Conservation (phyloP, 2,888 invertebrate genomes). For the Catocala fraxini region DNA sequence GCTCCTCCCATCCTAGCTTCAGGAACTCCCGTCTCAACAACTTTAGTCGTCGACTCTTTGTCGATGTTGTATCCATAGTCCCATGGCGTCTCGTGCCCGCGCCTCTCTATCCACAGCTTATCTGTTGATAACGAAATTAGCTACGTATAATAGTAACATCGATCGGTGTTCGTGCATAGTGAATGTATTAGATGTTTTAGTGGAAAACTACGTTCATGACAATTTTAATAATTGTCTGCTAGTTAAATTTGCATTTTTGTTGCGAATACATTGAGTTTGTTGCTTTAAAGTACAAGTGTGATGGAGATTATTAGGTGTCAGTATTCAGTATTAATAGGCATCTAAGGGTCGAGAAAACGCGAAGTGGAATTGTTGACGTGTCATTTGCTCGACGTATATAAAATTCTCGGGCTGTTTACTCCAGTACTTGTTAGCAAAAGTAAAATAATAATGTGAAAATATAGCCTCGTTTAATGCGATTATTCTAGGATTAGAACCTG, state of each 20-base stretch:
- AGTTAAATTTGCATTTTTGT: neutral
- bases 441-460: neutral
- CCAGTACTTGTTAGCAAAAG: neutral
- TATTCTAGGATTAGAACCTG: conserved; percentile 37
- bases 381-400: conserved; percentile 23
- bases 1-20: conserved; percentile 58
- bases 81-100: conserved; percentile 67
- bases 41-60: conserved; percentile 39
- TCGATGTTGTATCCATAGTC: conserved; percentile 53
- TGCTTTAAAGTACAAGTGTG: no score
- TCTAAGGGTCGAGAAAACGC: neutral
- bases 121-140: conserved; percentile 83
- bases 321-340: no score
- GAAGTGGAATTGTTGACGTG: conserved; percentile 21
- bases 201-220: conserved; percentile 25
- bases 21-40: conserved; percentile 36
- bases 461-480: conserved; percentile 9
- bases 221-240: conserved; percentile 1
- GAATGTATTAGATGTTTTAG: conserved; percentile 36
- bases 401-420: conserved; percentile 14
- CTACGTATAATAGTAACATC: conserved; percentile 73
- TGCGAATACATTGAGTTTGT: no score
- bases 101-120: conserved; percentile 77
- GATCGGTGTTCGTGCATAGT: conserved; percentile 63
- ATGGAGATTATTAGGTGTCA: no score